Base-by-base conservation (phyloP, 2,888 invertebrate genomes). In the Tricholauxania praeusta region DNA sequence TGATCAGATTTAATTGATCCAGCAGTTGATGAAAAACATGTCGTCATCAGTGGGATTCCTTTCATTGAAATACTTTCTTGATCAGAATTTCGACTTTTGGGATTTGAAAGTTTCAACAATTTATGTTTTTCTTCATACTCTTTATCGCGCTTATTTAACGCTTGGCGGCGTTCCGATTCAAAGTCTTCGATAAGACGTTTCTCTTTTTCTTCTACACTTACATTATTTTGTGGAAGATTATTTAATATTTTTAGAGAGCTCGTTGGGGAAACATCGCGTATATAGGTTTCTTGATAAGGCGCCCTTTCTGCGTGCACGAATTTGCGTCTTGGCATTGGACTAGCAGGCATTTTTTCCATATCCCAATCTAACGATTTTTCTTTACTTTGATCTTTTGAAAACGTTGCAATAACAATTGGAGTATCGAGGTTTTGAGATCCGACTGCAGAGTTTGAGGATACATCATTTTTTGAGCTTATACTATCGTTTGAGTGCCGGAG, bases 111-210 rank as follows among this genome's bases (percentile, higher is more conserved):
- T 73, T 52, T 78, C 74, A 12, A 72, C 66, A 4, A 78, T 77
- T 47, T 79, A 74, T 47, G 77, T 79, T 66, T 79, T 78, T 79
- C 80, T 67, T 80, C 79, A 71, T 85, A 87, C 39, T 77, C 78
- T 74, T 84, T 82, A 68, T 87, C 87, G 1, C 87, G 84, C 72
- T 83, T 83, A 49, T 84, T 81, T 5, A 87, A 76, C 0, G 84
- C 83, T 63, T 81, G 82, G 12, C 85, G 80, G 3, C 87, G 80
- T 75, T 87, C 85, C 28, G 78, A 76, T 73, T 87, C 87, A n/a
- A 86, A 81, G 67, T 86, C 82, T 72, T 83, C 80, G 22, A 87
- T 85, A 2, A 85, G 74, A 1, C 83, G 82, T 52, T 80, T 80
- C 71, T 81, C 78, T 0, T 75, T 72, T 62, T 81, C 78, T 10